Percentiles rank a stretch among this genome's conserved stretches.
Conservation (phyloP, 2,888 invertebrate genomes). For the Drosophila neutralis region DNA sequence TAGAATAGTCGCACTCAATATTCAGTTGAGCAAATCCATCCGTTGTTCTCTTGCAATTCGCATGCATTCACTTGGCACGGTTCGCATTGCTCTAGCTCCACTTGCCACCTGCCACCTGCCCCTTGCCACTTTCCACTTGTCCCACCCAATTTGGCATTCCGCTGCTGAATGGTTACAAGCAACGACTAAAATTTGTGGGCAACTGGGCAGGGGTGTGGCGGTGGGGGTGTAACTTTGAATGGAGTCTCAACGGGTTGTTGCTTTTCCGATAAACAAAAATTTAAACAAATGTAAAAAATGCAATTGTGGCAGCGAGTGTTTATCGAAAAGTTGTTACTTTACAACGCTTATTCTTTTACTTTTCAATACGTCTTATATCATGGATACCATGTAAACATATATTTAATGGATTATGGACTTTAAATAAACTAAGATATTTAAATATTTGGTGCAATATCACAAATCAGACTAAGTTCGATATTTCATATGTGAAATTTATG, state of each 20-base stretch:
- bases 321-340: slow-evolving; percentile 32
- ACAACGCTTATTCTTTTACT: background rate
- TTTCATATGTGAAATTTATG: slow-evolving; percentile 1
- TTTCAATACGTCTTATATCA: background rate
- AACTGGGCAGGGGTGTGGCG: background rate
- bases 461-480: background rate
- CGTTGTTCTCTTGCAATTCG: slow-evolving; percentile 69
- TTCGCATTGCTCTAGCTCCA: slow-evolving; percentile 20
- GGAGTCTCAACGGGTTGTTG: slow-evolving; percentile 59
- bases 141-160: slow-evolving; percentile 20
- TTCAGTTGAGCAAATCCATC: slow-evolving; percentile 79
- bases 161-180: background rate
- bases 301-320: slow-evolving; percentile 56
- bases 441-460: background rate
- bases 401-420: background rate
- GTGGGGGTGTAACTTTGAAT: slow-evolving; percentile 48
- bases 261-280: slow-evolving; percentile 64
- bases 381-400: background rate
- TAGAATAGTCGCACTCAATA: slow-evolving; percentile 69
- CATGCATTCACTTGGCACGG: slow-evolving; percentile 66
- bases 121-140: slow-evolving; percentile 1
- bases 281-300: slow-evolving; percentile 67
- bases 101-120: background rate
- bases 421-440: background rate
- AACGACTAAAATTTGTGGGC: slow-evolving; percentile 40